A percentile compares a stretch with the other conserved stretches of the same genome.
phyloP scores from a whole-genome alignment of 2,888 invertebrate genomes.

The Anaspis maculata region DNA sequence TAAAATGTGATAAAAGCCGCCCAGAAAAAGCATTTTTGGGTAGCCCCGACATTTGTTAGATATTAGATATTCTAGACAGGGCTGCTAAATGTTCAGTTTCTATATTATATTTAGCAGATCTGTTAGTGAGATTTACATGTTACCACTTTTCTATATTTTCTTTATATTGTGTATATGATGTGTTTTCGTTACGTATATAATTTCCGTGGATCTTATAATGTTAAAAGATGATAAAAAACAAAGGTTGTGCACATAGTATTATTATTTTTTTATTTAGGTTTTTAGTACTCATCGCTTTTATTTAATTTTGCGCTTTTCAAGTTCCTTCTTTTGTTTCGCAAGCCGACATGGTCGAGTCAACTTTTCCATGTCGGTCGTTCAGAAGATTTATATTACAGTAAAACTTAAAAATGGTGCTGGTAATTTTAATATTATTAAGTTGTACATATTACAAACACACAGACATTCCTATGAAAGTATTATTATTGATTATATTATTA shows the following conservation, averaged over 20 bases:
- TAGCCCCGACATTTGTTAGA: conserved; percentile 25
- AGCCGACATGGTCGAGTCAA: conserved; percentile 7
- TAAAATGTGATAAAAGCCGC: conserved; percentile 34
- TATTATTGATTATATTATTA: conserved; percentile 28
- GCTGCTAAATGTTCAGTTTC: too few relatives aligned
- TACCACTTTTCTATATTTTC: too few relatives aligned
- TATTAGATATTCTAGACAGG: conserved; percentile 14
- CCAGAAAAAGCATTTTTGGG: conserved; percentile 1
- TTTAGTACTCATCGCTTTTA: conserved; percentile 21
- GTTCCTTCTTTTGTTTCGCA: conserved; percentile 19
- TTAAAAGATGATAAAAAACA: too few relatives aligned
- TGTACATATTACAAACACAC: conserved; percentile 35
- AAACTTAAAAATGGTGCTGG: conserved; percentile 36
- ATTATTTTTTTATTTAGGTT: conserved; percentile 16
- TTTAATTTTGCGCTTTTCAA: conserved; percentile 22
- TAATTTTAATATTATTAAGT: conserved; percentile 33
- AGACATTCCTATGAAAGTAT: conserved; percentile 44
- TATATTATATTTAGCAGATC: too few relatives aligned
- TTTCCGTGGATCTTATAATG: too few relatives aligned
- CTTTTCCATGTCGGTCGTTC: too few relatives aligned
- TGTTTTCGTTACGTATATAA: too few relatives aligned
- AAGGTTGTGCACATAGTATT: conserved; percentile 19
- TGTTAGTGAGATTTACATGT: conserved; percentile 39
- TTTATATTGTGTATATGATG: too few relatives aligned
- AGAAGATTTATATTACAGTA: conserved; percentile 12